phyloP scores from a whole-genome alignment of 1,140 invertebrate species.

The Holotrichia oblita region DNA sequence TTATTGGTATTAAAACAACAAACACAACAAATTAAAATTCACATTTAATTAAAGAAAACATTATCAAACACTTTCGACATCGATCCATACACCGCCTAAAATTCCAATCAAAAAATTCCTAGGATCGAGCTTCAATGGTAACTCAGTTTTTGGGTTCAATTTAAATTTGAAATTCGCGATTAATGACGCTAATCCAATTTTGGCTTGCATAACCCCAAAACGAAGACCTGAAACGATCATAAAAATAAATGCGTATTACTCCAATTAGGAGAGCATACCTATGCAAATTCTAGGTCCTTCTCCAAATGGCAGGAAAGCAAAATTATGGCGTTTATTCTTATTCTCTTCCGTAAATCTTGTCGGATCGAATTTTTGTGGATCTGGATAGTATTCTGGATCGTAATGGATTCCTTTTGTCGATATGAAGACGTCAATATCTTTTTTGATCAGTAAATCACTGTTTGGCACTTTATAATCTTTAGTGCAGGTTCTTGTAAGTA shows the following conservation, averaged over 20 bases:
- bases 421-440: conserved; percentile 55
- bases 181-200: conserved; percentile 54
- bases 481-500: conserved; percentile 57
- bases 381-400: conserved; percentile 59
- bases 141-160: conserved; percentile 46
- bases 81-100: conserved; percentile 58
- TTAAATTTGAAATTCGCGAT: conserved; percentile 52
- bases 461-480: conserved; percentile 62
- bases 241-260: too few relatives aligned
- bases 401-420: conserved; percentile 61
- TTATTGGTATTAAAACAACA: neutral
- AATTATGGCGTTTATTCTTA: conserved; percentile 41
- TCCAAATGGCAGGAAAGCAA: conserved; percentile 66
- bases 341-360: conserved; percentile 63
- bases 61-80: conserved; percentile 43
- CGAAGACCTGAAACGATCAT: conserved; percentile 54
- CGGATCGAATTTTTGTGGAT: conserved; percentile 63
- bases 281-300: conserved; percentile 69
- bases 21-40: neutral
- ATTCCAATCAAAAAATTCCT: conserved; percentile 57
- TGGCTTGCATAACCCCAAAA: conserved; percentile 58
- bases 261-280: conserved; percentile 51
- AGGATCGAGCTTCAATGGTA: conserved; percentile 48
- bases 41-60: neutral
- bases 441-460: conserved; percentile 59